These are phyloP conservation scores for Slavum lentiscoides DNA, from an alignment of 2,888 invertebrate species.

Conservation along the genomic window DNA sequence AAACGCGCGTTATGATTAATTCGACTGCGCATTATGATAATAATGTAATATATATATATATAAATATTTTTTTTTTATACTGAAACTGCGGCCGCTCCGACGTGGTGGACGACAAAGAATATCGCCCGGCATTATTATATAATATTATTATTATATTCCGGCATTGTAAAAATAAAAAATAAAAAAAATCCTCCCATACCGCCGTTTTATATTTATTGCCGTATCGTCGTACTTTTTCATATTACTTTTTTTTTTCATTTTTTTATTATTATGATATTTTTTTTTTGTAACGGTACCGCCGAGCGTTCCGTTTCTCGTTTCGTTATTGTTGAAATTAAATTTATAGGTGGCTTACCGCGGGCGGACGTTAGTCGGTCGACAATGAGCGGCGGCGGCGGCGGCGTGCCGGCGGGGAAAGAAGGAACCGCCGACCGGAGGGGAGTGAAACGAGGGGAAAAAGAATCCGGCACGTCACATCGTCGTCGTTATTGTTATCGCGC, in stretches of 20 bases:
- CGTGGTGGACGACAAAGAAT: conserved; percentile 18
- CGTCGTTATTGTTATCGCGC: neutral
- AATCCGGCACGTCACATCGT: neutral
- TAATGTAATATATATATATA: neutral
- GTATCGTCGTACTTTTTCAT: neutral
- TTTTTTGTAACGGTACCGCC: neutral
- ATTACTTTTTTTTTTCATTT: neutral
- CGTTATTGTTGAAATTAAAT: conserved; percentile 49
- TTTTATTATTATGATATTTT: neutral
- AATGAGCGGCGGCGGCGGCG: conserved; percentile 11
- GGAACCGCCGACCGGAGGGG: neutral
- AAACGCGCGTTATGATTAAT: conserved; percentile 39
- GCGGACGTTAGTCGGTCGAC: conserved; percentile 6
- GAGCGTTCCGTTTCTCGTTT: conserved; percentile 21
- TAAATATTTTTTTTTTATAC: neutral
- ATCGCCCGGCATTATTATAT: neutral
- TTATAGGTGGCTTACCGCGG: conserved; percentile 41
- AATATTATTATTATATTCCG: conserved; percentile 13
- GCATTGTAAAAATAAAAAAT: conserved; percentile 36
- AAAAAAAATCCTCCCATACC: neutral
- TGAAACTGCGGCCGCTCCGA: neutral
- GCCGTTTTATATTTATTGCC: conserved; percentile 27
- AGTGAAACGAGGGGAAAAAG: neutral
- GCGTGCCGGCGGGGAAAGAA: conserved; percentile 8
- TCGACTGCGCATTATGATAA: neutral